Evolutionary conservation across 1,140 invertebrate species (phyloP), one percentile per base, ranked within the genome.

Genomic region (Bathynomus jamesi): DNA sequence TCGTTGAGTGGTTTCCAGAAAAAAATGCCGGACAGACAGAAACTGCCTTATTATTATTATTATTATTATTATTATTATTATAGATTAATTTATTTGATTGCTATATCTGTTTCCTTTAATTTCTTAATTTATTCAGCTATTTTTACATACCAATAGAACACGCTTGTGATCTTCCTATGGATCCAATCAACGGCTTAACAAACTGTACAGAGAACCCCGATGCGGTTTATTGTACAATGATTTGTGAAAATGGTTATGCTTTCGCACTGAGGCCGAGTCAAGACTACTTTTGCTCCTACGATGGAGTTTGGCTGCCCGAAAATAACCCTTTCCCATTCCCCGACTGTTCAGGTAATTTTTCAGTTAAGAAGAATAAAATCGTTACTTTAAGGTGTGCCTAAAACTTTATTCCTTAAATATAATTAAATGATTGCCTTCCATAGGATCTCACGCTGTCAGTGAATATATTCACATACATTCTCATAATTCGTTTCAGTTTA

Each of bases 331-430:
- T 82, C 80, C 87, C 83, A 8, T 82, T 84, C 70, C 84, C 84
- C 0, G 87, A 89, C 76, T 90, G 88, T 79, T 85, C 87, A 70
- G 83, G 87, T 87, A 76, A 74, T 73, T 78, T n/a, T n/a, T n/a
- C n/a, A n/a, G n/a, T n/a, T n/a, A n/a, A n/a, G n/a, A n/a, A n/a
- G n/a, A n/a, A n/a, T n/a, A n/a, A n/a, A n/a, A n/a, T n/a, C n/a
- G n/a, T n/a, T n/a, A n/a, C n/a, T n/a, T n/a, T n/a, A n/a, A n/a
- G n/a, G n/a, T n/a, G n/a, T n/a, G n/a, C n/a, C n/a, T n/a, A n/a
- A n/a, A n/a, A n/a, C n/a, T n/a, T 69, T 24, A 70, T 64, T 17
- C n/a, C 53, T 28, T 73, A 1, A 60, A 28, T 2, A 29, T 61
- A 21, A 21, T 28, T 5, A 61, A 17, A 8, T 21, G 21, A 13